Base-by-base conservation (phyloP, 1,140 invertebrate genomes). In the Pygmarrhopalites habei region DNA sequence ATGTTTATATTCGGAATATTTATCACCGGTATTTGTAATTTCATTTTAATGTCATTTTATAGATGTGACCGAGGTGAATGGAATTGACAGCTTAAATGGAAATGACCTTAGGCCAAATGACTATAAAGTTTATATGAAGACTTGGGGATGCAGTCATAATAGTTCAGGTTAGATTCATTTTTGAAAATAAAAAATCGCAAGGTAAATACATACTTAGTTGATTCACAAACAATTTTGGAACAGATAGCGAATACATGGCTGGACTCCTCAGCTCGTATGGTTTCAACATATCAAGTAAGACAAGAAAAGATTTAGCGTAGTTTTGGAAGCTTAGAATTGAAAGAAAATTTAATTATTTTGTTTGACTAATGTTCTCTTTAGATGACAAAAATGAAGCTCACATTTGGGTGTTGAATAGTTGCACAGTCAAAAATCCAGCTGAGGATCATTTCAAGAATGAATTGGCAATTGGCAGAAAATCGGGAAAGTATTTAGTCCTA, bases 61-160 rank as follows among this genome's bases (percentile, higher is more conserved):
- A 7, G 32, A 32, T 30, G 19, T 32, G 2, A 32, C 3, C 10
- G 2, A 4, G 7, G 19, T 57, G 3, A 14, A 23, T 32, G 17
- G 7, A 57, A 32, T 32, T 19, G 12, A 26, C 4, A 57, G 25
- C 12, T 26, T 5, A 2, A 32, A 12, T 14, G 14, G 19, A 26
- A 26, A 60, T 58, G 87, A 84, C 74, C 79, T 86, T 58, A 84
- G 91, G 53, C 88, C 89, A 75, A 92, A 92, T n/a, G 91, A 87
- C 0, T 90, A 95, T 74, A 89, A 82, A 64, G 85, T 98, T 51
- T 97, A 88, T 76, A 81, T 98, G 0, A 95, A 95, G 77, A 98
- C 95, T 52, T 98, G 95, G 95, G 95, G 95, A 15, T 98, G 95
- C 77, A 88, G 92, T 3, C 95, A 98, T 75, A 98, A 98, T 75